These are phyloP conservation scores for Euclidia mi DNA, from an alignment of 2,888 invertebrate species.

Conservation along the genomic window DNA sequence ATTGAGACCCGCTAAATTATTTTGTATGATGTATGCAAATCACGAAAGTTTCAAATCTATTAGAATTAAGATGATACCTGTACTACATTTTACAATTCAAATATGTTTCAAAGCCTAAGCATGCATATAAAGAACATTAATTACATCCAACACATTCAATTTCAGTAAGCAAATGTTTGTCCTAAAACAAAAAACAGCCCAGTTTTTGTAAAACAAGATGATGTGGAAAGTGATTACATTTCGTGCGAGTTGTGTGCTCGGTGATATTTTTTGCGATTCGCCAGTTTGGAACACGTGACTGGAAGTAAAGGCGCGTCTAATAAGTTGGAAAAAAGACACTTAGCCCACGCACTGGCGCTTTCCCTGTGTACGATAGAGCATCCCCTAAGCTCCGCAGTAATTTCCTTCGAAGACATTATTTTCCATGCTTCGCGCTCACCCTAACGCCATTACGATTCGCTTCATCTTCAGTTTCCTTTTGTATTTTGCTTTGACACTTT, in stretches of 20 bases:
- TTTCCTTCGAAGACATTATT: constrained; percentile 78
- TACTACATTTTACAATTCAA: no score
- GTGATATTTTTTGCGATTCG: constrained; percentile 69
- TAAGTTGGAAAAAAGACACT: constrained; percentile 84
- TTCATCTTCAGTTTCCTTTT: constrained; percentile 60
- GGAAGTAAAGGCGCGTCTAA: constrained; percentile 73
- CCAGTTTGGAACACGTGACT: constrained; percentile 58
- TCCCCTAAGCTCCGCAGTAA: constrained; percentile 71
- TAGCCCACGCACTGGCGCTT: constrained; percentile 74
- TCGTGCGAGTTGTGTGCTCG: constrained; percentile 57
- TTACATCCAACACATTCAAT: no score
- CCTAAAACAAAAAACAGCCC: constrained; percentile 15
- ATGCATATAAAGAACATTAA: no score
- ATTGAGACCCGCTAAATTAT: no score
- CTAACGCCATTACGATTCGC: constrained; percentile 60
- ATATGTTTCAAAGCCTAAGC: no score
- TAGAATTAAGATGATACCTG: no score
- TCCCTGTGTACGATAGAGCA: constrained; percentile 63
- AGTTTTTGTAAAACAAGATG: constrained; percentile 41
- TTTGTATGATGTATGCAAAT: no score
- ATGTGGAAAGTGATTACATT: constrained; percentile 67
- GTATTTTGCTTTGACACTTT: constrained; percentile 61
- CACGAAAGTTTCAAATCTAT: no score
- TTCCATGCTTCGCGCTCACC: constrained; percentile 74
- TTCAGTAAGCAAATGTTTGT: no score